Conservation (phyloP, 2,888 invertebrate species). For the Euphydryas editha region DNA sequence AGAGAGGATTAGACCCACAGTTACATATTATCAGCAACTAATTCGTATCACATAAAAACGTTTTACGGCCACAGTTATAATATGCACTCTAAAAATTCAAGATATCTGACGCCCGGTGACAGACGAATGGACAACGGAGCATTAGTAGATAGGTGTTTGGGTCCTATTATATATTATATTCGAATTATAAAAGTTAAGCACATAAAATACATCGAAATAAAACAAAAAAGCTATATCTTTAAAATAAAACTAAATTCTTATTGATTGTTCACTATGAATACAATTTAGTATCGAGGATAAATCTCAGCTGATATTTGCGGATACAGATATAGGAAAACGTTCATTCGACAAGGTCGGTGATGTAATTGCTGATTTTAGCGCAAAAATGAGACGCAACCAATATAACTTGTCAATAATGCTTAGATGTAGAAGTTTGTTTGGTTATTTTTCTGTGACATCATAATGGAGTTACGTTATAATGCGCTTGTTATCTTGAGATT, state of each 20-base stretch:
- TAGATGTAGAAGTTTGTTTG: constrained; percentile 51
- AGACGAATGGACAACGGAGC: too few species aligned
- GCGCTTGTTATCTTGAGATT: constrained; percentile 26
- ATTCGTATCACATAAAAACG: too few species aligned
- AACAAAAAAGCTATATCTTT: too few species aligned
- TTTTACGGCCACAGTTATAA: too few species aligned
- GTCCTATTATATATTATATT: too few species aligned
- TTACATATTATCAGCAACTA: too few species aligned
- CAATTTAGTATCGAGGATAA: constrained; percentile 41
- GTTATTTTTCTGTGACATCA: constrained; percentile 74
- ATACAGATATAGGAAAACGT: constrained; percentile 59
- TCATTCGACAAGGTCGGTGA: constrained; percentile 74
- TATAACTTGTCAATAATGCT: constrained; percentile 43
- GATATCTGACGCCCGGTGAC: too few species aligned
- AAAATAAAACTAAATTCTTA: neutral
- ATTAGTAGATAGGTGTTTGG: too few species aligned
- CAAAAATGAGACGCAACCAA: constrained; percentile 60
- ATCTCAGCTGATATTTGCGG: constrained; percentile 69
- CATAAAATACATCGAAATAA: too few species aligned
- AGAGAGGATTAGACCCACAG: too few species aligned
- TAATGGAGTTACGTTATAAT: constrained; percentile 12
- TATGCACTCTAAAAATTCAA: too few species aligned
- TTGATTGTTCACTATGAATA: constrained; percentile 9
- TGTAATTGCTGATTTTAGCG: constrained; percentile 80
- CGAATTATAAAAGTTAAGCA: too few species aligned